Percentiles rank a stretch among this genome's conserved stretches.
Evolutionary conservation across 1,140 invertebrate species (phyloP).

Genomic region (Cylas formicarius): DNA sequence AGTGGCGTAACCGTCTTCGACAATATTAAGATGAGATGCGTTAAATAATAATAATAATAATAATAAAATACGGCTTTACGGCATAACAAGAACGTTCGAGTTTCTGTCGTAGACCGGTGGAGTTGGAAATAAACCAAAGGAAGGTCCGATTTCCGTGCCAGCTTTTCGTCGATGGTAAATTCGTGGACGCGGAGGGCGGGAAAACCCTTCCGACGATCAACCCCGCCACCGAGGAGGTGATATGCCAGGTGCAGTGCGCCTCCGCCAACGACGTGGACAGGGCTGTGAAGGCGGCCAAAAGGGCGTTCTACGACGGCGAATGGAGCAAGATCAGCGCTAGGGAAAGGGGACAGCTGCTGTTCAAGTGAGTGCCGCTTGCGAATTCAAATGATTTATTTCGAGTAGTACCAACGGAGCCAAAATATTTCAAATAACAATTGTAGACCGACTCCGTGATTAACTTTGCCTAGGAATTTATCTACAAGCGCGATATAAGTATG

Average conservation of each 20-base stretch:
- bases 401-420: too few species aligned
- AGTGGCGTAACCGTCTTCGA: too few species aligned
- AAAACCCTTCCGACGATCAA: slow-evolving; percentile 66
- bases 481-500: too few species aligned
- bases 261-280: slow-evolving; percentile 74
- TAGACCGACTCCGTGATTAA: too few species aligned
- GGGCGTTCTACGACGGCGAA: slow-evolving; percentile 79
- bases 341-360: slow-evolving; percentile 68
- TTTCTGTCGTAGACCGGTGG: slow-evolving; percentile 50
- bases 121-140: slow-evolving; percentile 75
- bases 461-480: too few species aligned
- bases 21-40: too few species aligned
- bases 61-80: too few species aligned
- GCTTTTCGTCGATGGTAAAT: slow-evolving; percentile 86
- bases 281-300: slow-evolving; percentile 78
- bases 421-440: too few species aligned
- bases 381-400: too few species aligned
- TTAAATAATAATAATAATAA: too few species aligned
- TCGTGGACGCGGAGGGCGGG: slow-evolving; percentile 68
- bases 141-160: slow-evolving; percentile 80
- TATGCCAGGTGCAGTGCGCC: slow-evolving; percentile 68
- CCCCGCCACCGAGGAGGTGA: slow-evolving; percentile 76
- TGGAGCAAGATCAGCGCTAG: slow-evolving; percentile 83
- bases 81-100: too few species aligned
- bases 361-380: slow-evolving; percentile 48